Evolutionary conservation across 64 coral and sea anemone genomes (phyloP).

Genomic region (Montipora sp.): DNA sequence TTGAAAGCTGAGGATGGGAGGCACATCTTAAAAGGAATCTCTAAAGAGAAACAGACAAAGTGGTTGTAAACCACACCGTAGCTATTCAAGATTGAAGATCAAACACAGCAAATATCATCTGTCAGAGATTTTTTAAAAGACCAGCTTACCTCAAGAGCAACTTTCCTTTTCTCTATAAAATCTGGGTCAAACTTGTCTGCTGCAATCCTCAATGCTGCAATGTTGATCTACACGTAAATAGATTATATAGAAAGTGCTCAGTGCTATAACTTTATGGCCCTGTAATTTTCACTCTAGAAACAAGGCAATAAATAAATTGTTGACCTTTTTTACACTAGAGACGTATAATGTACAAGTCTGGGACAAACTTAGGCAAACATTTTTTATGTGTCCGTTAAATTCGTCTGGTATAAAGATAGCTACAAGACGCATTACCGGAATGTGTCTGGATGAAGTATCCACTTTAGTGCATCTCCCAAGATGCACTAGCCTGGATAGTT

Average conservation of each 20-base stretch:
- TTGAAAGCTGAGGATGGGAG: conserved; percentile 77
- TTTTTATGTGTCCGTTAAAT: too few relatives aligned
- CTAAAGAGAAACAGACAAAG: conserved; percentile 11
- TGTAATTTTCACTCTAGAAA: background rate
- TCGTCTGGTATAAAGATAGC: too few relatives aligned
- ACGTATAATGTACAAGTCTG: too few relatives aligned
- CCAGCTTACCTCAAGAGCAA: conserved; percentile 75
- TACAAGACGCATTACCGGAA: too few relatives aligned
- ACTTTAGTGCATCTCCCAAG: too few relatives aligned
- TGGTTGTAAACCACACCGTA: background rate
- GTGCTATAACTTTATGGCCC: background rate
- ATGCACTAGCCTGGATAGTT: too few relatives aligned
- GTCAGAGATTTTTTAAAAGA: background rate
- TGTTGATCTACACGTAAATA: conserved; percentile 57
- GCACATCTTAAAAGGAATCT: conserved; percentile 90
- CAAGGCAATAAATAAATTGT: background rate
- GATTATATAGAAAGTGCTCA: background rate
- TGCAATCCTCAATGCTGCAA: conserved; percentile 80
- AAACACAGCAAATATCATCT: too few relatives aligned
- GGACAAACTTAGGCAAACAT: too few relatives aligned
- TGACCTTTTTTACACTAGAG: too few relatives aligned
- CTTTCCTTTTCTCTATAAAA: conserved; percentile 94
- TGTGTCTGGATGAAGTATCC: too few relatives aligned
- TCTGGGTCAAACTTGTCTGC: conserved; percentile 97
- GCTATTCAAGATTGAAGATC: background rate